Evolutionary conservation across 2,888 invertebrate genomes (phyloP).

Genomic region (Hetaerina titia): DNA sequence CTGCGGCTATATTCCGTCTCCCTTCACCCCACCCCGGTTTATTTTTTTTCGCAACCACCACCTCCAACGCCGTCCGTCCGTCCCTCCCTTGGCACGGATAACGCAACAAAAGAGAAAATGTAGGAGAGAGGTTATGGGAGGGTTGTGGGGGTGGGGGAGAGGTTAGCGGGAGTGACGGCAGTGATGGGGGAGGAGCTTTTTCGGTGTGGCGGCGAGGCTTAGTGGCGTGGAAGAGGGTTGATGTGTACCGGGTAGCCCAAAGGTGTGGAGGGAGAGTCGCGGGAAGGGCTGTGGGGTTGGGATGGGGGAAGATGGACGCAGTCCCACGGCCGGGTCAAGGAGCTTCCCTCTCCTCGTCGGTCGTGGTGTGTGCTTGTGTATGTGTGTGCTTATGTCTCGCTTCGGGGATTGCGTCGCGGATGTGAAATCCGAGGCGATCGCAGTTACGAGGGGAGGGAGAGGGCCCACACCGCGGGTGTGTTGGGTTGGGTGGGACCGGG

Average conservation of each 20-base stretch:
- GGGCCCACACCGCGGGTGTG: background rate
- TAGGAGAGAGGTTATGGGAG: background rate
- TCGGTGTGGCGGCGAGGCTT: background rate
- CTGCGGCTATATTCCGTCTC: no score
- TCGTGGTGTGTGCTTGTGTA: background rate
- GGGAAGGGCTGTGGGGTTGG: background rate
- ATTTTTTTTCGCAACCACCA: background rate
- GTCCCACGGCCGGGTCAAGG: conserved; percentile 16
- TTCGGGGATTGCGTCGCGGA: conserved; percentile 8
- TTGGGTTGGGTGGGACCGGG: background rate
- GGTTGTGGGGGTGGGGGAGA: no score
- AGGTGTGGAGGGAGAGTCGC: background rate
- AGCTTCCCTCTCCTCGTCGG: background rate
- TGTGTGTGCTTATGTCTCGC: background rate
- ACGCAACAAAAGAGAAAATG: conserved; percentile 29
- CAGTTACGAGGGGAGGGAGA: background rate
- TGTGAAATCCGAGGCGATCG: conserved; percentile 42
- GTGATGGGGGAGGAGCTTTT: background rate
- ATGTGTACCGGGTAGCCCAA: no score
- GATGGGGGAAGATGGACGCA: background rate
- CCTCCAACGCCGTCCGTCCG: background rate
- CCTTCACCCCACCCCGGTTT: background rate
- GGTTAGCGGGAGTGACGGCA: background rate
- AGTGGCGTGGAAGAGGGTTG: no score
- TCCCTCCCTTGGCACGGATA: background rate